Evolutionary conservation across 2,797 vertebrate genomes (phyloP), one percentile per base, ranked within the genome.

Genomic region (Brachyrhaphis roseni): DNA sequence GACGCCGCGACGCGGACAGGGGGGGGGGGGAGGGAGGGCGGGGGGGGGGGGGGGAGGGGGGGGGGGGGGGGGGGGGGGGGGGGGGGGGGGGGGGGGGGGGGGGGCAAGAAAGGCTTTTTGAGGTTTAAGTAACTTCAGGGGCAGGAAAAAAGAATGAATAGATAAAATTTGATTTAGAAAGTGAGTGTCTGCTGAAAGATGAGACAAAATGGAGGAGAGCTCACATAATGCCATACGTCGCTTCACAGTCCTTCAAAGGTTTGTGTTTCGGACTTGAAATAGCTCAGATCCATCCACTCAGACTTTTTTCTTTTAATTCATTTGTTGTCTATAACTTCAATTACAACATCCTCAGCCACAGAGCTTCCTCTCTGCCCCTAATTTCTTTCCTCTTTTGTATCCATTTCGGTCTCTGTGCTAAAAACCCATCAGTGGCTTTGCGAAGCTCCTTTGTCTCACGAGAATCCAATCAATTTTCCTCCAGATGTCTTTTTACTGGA

Each of bases 401-500:
- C 82, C 81, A 26, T 84, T 82, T 79, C 79, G 57, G 31, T 78
- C 43, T 79, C 72, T 62, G 66, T 66, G 72, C 75, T 70, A 71
- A 86, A 89, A 91, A 78, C 74, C 81, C 83, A 86, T 87, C 87
- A 85, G 84, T 46, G 26, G 41, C 26, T 71, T 45, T 71, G 75
- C 75, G 71, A 12, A 88, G 73, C 84, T 84, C 77, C 78, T 87
- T 82, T 87, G 82, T 87, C 86, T 91, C 87, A 49, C 20, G 81
- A 85, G 89, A 91, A 70, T 34, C 55, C 75, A 90, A 90, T 93
- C 84, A 88, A 90, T 90, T 91, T 88, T 78, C 82, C 81, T 79
- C 79, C 76, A 47, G 47, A 74, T 64, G 66, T 64, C 70, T 68
- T 83, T 78, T 55, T 68, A 53, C 80, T 7, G 26, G 74, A 75